These are phyloP conservation scores for Eupeodes latifasciatus DNA, from an alignment of 2,888 invertebrate genomes.

Conservation along the genomic window DNA sequence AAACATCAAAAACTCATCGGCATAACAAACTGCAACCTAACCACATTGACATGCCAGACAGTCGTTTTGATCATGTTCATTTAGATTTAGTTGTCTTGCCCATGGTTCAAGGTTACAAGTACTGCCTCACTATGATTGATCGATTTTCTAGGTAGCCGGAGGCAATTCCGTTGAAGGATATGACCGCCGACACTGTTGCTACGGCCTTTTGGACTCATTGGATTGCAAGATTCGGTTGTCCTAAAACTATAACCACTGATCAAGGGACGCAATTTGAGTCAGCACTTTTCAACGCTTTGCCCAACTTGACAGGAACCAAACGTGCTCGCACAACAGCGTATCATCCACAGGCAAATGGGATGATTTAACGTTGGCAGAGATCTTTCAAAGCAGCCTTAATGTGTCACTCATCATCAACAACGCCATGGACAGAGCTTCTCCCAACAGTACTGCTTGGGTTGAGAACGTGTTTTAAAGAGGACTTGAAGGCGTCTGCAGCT, in stretches of 20 bases:
- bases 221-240: constrained; percentile 41
- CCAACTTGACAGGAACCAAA: constrained; percentile 56
- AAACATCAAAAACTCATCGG: constrained; percentile 45
- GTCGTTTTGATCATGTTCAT: constrained; percentile 31
- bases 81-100: constrained; percentile 24
- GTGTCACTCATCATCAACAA: constrained; percentile 68
- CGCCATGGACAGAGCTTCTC: constrained; percentile 79
- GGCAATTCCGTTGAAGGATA: constrained; percentile 26
- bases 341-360: constrained; percentile 2
- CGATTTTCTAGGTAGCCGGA: constrained; percentile 22
- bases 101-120: background rate
- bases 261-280: constrained; percentile 42
- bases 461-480: constrained; percentile 79
- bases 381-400: constrained; percentile 81
- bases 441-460: constrained; percentile 81
- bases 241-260: constrained; percentile 29
- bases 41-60: constrained; percentile 20
- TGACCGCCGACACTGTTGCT: constrained; percentile 26
- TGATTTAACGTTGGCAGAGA: constrained; percentile 81
- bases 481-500: constrained; percentile 78
- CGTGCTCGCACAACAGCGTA: constrained; percentile 30
- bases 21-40: constrained; percentile 12
- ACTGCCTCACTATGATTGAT: no score
- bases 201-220: constrained; percentile 29
- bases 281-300: constrained; percentile 28